Evolutionary conservation across 1,140 invertebrate genomes (phyloP).

Genomic region (Trachymyrmex septentrionalis): DNA sequence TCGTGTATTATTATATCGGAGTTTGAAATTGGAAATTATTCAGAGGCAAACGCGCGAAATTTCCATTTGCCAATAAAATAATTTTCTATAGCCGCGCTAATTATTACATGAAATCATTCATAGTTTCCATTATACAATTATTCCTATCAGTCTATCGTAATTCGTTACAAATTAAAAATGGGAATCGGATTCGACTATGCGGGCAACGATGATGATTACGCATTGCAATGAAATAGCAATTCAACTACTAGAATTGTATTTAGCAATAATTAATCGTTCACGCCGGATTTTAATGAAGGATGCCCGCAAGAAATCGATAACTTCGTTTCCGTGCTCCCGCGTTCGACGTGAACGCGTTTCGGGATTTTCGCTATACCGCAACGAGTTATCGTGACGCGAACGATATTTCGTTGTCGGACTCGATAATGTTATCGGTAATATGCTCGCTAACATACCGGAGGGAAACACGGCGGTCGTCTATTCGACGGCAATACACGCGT

Average conservation of each 20-base stretch:
- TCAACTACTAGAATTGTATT: neutral
- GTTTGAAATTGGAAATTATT: constrained; percentile 30
- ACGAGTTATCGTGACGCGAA: constrained; percentile 30
- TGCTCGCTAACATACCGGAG: constrained; percentile 21
- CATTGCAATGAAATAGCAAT: neutral
- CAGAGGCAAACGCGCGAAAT: neutral
- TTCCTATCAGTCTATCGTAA: neutral
- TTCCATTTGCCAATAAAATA: constrained; percentile 16
- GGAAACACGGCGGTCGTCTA: constrained; percentile 29
- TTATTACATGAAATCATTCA: constrained; percentile 10
- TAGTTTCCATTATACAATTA: neutral
- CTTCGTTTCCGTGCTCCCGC: neutral
- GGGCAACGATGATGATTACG: neutral
- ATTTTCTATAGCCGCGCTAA: constrained; percentile 21
- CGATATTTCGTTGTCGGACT: constrained; percentile 48
- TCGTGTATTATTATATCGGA: neutral
- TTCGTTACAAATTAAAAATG: neutral
- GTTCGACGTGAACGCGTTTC: constrained; percentile 4
- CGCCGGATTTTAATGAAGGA: constrained; percentile 49
- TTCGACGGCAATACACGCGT: constrained; percentile 39
- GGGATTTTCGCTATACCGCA: neutral
- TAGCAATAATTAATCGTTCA: constrained; percentile 49
- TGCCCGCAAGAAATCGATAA: constrained; percentile 35
- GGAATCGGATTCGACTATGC: neutral
- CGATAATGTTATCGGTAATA: constrained; percentile 60